Evolutionary conservation across 2,113 vertebrate genomes (phyloP), one percentile per base, ranked within the genome.

Genomic region (Hucho hucho): DNA sequence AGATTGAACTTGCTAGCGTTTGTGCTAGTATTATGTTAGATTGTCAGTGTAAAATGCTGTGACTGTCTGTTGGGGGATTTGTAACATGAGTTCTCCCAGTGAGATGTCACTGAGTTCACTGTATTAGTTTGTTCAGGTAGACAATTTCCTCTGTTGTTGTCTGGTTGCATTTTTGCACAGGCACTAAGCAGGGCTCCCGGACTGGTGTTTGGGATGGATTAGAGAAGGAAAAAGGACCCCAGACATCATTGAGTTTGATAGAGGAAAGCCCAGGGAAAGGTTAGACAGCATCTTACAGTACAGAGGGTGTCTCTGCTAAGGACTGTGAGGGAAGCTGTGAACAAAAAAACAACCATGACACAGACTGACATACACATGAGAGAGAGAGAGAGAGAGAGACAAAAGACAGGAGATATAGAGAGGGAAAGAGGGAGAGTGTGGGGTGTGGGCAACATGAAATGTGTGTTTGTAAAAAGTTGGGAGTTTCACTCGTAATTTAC

Each of bases 211-310:
- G 82, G 81, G 28, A 67, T 75, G 74, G 49, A 82, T 59, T 3
- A 75, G 53, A n/a, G 29, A 70, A 75, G 67, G 83, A 83, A 77
- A 75, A 77, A 75, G 74, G 67, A 84, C 82, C 79, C 79, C 84
- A 53, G 79, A 85, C 84, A 86, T 84, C 79, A 58, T 80, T 78
- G 82, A 69, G 76, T 59, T 76, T 66, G 70, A 87, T 76, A 76
- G 74, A 78, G 69, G 24, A 47, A 69, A 46, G 29, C 18, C 43
- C 29, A 25, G 32, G 67, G 25, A 72, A 74, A 81, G 77, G 83
- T 77, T 84, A 77, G 68, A 79, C 76, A 86, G 76, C 75, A 73
- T 72, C 71, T 66, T 87, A 72, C 64, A 26, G 1, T 28, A 70
- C 64, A 29, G 12, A 14, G 64, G 16, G 25, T 14, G 25, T 26